Conservation (phyloP, 2,113 vertebrate genomes). For the Corapipo altera region DNA sequence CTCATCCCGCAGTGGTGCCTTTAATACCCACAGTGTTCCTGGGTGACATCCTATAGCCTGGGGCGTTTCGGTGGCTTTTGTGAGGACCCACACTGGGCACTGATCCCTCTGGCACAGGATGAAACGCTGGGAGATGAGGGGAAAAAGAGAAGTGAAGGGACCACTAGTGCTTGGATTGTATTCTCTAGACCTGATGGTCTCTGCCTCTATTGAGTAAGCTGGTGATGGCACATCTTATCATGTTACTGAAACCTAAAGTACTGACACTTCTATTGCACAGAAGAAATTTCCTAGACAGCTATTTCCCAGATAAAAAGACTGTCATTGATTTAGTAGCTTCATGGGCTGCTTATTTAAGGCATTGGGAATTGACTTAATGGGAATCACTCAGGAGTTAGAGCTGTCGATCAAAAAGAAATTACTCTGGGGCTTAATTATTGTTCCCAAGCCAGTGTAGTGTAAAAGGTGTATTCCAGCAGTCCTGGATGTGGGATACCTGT, state of each 20-base stretch:
- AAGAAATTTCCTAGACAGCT: neutral
- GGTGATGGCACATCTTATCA: neutral
- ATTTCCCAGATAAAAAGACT: neutral
- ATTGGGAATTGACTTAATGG: neutral
- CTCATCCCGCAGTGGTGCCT: fast-evolving
- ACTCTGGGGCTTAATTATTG: neutral
- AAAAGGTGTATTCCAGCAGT: neutral
- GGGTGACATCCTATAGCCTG: neutral
- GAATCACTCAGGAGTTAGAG: neutral
- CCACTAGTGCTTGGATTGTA: neutral
- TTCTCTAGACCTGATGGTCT: neutral
- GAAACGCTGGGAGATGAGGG: neutral
- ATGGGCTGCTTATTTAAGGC: neutral
- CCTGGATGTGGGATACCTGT: neutral
- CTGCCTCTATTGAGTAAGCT: neutral
- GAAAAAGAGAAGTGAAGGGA: neutral
- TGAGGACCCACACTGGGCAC: neutral
- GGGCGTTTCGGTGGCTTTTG: neutral
- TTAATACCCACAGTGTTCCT: neutral
- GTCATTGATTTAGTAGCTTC: neutral
- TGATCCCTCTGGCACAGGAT: neutral
- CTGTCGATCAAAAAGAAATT: neutral
- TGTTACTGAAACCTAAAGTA: neutral
- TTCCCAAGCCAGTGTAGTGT: neutral
- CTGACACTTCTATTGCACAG: neutral